Percentiles rank a stretch among this genome's conserved stretches.
phyloP scores from a whole-genome alignment of 1,140 invertebrate species.

The Homarus americanus region DNA sequence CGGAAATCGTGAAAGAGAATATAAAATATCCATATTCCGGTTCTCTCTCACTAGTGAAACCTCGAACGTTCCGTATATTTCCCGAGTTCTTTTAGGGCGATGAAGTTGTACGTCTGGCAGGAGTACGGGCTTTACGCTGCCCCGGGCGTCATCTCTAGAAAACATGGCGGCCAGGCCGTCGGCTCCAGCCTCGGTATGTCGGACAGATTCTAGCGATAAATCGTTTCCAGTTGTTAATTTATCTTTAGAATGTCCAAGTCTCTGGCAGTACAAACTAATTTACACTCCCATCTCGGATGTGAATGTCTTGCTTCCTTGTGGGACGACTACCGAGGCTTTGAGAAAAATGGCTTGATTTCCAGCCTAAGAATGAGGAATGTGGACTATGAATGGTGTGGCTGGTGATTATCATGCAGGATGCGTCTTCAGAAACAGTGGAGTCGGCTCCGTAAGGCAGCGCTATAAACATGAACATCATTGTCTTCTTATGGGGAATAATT shows the following conservation, averaged over 20 bases:
- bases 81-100: neutral
- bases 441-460: slow-evolving; percentile 36
- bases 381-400: slow-evolving; percentile 53
- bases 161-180: slow-evolving; percentile 68
- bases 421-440: slow-evolving; percentile 43
- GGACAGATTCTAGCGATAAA: slow-evolving; percentile 67
- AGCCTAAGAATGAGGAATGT: slow-evolving; percentile 24
- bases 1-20: neutral
- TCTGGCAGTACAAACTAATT: neutral
- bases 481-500: slow-evolving; percentile 19
- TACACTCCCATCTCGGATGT: neutral
- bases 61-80: neutral
- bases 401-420: slow-evolving; percentile 47
- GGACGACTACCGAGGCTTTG: neutral
- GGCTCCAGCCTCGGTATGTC: slow-evolving; percentile 58
- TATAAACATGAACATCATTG: slow-evolving; percentile 13
- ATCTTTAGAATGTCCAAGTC: slow-evolving; percentile 30
- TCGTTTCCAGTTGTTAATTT: slow-evolving; percentile 58
- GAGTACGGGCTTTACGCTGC: slow-evolving; percentile 60
- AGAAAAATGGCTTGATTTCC: slow-evolving; percentile 19
- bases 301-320: neutral
- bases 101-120: slow-evolving; percentile 53
- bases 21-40: neutral
- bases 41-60: neutral
- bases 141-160: slow-evolving; percentile 62